These are phyloP conservation scores for Euplexia lucipara DNA, from an alignment of 2,888 invertebrate species.

Conservation along the genomic window DNA sequence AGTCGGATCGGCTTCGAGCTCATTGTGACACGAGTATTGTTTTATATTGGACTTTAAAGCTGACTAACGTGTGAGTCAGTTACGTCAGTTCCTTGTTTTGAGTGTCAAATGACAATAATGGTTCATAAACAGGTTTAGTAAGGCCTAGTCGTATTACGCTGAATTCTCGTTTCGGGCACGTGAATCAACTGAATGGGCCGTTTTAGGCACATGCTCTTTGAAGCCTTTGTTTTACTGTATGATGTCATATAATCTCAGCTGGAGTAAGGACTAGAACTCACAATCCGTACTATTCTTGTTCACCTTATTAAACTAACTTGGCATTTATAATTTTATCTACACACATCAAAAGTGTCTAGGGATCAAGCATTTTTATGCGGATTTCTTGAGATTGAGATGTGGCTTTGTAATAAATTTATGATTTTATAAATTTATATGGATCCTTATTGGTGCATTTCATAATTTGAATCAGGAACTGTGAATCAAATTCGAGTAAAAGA, in stretches of 20 bases:
- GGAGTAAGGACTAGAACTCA: background rate
- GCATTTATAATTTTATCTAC: background rate
- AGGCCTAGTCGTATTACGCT: slow-evolving; percentile 57
- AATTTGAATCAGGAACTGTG: too few relatives aligned
- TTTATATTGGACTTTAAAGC: slow-evolving; percentile 61
- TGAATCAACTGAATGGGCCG: slow-evolving; percentile 47
- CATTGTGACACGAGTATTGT: slow-evolving; percentile 66
- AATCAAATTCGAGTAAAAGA: too few relatives aligned
- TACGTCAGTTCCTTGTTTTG: slow-evolving; percentile 76
- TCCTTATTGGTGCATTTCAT: too few relatives aligned
- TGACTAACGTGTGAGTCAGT: slow-evolving; percentile 46
- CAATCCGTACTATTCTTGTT: background rate
- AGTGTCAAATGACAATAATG: slow-evolving; percentile 72
- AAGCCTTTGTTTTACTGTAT: slow-evolving; percentile 12
- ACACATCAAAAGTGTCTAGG: too few relatives aligned
- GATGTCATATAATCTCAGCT: slow-evolving; percentile 7
- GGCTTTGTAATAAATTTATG: too few relatives aligned
- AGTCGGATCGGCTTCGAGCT: slow-evolving; percentile 64
- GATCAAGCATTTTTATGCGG: too few relatives aligned
- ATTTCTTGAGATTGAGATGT: too few relatives aligned
- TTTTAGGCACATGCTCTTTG: slow-evolving; percentile 20
- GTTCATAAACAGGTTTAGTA: slow-evolving; percentile 72
- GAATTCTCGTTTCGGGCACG: slow-evolving; percentile 39
- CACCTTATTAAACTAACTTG: background rate
- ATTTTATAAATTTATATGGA: too few relatives aligned